Conservation (phyloP, 1,140 invertebrate species). For the Galleria mellonella region DNA sequence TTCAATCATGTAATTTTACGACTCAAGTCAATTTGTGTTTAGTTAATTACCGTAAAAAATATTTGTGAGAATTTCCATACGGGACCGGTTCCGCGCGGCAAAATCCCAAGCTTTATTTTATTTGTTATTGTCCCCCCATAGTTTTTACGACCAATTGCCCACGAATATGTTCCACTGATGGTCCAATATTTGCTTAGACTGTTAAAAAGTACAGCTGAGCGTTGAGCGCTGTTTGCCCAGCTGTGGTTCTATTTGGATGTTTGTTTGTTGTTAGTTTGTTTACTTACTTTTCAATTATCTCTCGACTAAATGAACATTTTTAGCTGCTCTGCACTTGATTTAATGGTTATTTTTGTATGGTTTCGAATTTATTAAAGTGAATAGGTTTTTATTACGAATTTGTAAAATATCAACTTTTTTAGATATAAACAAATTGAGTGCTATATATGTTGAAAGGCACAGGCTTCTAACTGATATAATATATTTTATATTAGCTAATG, state of each 20-base stretch:
- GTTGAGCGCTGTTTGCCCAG: constrained; percentile 32
- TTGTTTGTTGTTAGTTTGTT: background rate
- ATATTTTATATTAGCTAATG: too few species aligned
- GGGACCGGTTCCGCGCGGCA: constrained; percentile 2
- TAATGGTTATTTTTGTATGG: too few species aligned
- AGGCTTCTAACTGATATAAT: too few species aligned
- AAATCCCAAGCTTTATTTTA: constrained; percentile 1
- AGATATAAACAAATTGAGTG: too few species aligned
- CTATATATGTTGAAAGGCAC: too few species aligned
- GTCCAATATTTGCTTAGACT: constrained; percentile 32
- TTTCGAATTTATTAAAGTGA: too few species aligned
- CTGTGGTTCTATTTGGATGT: constrained; percentile 26
- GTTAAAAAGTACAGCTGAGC: constrained; percentile 23
- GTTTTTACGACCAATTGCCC: constrained; percentile 41
- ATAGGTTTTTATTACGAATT: too few species aligned
- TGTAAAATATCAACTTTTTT: too few species aligned
- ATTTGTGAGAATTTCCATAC: constrained; percentile 18
- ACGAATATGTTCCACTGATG: constrained; percentile 26
- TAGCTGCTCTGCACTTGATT: too few species aligned
- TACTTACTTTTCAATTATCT: too few species aligned
- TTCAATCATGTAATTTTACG: too few species aligned
- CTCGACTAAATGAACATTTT: too few species aligned
- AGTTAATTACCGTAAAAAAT: constrained; percentile 17
- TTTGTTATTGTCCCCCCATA: constrained; percentile 3
- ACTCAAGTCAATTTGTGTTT: background rate